Evolutionary conservation across 2,113 vertebrate genomes (phyloP).

Genomic region (Catagonus wagneri): DNA sequence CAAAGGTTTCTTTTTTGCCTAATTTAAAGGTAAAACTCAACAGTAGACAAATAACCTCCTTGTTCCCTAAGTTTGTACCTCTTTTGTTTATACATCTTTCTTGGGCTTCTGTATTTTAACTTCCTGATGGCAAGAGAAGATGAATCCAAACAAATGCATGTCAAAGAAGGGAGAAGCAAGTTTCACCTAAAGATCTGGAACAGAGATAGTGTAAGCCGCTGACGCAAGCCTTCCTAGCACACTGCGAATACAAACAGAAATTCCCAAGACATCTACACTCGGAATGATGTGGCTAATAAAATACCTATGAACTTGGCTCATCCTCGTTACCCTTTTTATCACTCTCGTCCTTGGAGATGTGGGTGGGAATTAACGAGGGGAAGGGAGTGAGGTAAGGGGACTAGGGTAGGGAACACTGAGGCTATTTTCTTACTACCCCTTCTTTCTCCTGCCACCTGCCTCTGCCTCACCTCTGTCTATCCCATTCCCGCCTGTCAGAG

Average conservation of each 20-base stretch:
- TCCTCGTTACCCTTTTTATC: background rate
- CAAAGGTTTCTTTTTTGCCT: background rate
- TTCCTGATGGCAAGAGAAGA: background rate
- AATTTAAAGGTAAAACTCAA: background rate
- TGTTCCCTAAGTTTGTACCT: background rate
- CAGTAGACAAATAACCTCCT: background rate
- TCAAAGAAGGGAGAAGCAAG: background rate
- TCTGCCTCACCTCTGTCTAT: background rate
- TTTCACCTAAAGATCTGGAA: background rate
- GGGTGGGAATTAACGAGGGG: background rate
- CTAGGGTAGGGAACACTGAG: background rate
- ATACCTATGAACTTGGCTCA: background rate
- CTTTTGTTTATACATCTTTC: background rate
- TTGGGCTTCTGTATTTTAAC: background rate
- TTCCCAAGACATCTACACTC: background rate
- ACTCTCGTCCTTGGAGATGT: background rate
- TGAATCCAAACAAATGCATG: background rate
- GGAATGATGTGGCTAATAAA: background rate
- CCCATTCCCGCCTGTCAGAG: background rate
- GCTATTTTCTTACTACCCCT: background rate
- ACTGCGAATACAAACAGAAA: background rate
- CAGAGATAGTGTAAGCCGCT: background rate
- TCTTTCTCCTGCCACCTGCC: background rate
- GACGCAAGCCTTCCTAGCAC: background rate
- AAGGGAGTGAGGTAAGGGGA: background rate